Evolutionary conservation across 92 coral and sea anemone genomes (phyloP).

Genomic region (Ricordea florida): DNA sequence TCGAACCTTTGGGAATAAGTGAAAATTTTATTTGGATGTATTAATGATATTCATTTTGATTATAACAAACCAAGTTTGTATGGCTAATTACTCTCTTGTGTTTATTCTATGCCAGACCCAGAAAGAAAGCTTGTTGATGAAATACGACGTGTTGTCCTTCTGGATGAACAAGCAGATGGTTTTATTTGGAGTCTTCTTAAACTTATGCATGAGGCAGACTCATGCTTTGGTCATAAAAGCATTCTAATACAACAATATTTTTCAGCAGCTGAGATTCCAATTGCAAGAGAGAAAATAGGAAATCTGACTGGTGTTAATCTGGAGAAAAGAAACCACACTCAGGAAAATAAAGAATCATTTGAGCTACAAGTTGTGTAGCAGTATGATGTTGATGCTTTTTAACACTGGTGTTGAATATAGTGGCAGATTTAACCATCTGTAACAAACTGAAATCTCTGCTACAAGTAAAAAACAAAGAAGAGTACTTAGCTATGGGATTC

Average conservation of each 20-base stretch:
- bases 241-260: slow-evolving; percentile 39
- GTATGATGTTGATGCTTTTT: too few species aligned
- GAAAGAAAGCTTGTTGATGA: slow-evolving; percentile 48
- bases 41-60: too few species aligned
- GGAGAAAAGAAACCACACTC: not conserved
- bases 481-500: too few species aligned
- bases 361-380: slow-evolving; percentile 14
- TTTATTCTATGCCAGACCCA: too few species aligned
- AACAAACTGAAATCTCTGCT: too few species aligned
- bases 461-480: too few species aligned
- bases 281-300: slow-evolving; percentile 18
- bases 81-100: too few species aligned
- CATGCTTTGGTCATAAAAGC: slow-evolving; percentile 38
- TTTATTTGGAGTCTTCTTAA: slow-evolving; percentile 55
- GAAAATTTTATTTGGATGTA: too few species aligned
- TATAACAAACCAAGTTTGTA: too few species aligned
- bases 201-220: slow-evolving; percentile 47
- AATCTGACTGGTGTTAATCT: slow-evolving; percentile 25
- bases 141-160: slow-evolving; percentile 34
- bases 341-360: not conserved
- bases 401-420: too few species aligned
- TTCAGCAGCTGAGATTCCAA: slow-evolving; percentile 19
- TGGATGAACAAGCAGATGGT: slow-evolving; percentile 22
- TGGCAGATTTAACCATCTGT: too few species aligned
- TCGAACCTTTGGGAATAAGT: too few species aligned